A percentile compares a stretch with the other conserved stretches of the same genome.
Conservation (phyloP, 2,113 vertebrate species). For the Actenoides lindsayi region DNA sequence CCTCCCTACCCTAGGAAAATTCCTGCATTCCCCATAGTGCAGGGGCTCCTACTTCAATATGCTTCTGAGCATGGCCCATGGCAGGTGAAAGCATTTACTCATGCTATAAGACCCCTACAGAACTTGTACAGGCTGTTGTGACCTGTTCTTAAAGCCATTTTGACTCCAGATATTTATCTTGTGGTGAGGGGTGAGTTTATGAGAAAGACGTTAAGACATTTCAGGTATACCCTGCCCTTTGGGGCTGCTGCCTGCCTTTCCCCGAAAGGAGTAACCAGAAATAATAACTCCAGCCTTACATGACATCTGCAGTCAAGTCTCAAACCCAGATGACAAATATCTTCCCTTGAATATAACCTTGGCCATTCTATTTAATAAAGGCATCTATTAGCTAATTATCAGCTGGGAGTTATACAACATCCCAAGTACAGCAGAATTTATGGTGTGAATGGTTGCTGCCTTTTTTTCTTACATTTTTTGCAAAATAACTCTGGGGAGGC, state of each 20-base stretch:
- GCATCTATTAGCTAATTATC: not conserved
- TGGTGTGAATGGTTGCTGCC: not conserved
- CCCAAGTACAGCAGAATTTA: not conserved
- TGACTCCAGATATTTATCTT: not conserved
- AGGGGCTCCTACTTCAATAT: not conserved
- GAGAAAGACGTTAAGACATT: not conserved
- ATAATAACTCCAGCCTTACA: not conserved
- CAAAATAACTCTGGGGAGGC: conserved; percentile 4
- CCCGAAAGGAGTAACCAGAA: not conserved
- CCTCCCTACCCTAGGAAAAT: not conserved
- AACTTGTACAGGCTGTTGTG: not conserved
- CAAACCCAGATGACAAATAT: not conserved
- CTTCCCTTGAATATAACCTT: not conserved
- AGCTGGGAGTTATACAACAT: not conserved
- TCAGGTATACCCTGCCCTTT: not conserved
- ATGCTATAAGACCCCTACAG: not conserved
- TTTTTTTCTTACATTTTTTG: not conserved
- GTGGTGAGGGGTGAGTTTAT: not conserved
- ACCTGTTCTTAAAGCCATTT: not conserved
- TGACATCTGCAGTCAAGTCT: not conserved
- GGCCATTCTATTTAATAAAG: not conserved
- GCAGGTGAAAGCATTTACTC: not conserved
- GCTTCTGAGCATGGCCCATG: not conserved
- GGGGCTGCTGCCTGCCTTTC: not conserved
- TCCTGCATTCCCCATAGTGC: not conserved